Base-by-base conservation (phyloP, 2,888 invertebrate species). In the Nysson spinosus region DNA sequence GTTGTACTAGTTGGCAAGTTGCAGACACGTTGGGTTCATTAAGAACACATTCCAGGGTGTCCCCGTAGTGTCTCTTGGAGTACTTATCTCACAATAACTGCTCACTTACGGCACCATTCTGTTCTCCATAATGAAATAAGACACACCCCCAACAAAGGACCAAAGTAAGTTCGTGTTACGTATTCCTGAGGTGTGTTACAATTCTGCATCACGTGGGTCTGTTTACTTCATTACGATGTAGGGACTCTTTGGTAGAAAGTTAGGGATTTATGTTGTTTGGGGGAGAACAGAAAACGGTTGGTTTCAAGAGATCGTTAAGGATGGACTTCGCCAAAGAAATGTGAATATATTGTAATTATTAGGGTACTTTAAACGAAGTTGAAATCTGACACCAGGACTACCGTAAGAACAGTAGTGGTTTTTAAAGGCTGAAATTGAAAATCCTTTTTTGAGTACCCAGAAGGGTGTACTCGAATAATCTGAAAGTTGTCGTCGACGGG, bases 11-110 rank as follows among this genome's bases (percentile, higher is more conserved):
- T 68, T 60, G 69, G 72, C 70, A 72, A 72, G 72, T 76, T 63
- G 68, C 61, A 60, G 67, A 66, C 68, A 62, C 64, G 72, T 55
- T 72, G 64, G 65, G 73, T 75, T 75, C 74, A 72, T 74, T 74
- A 74, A 65, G 74, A 66, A 54, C 60, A 52, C 71, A 73, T 77
- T 73, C 69, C 72, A 51, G 54, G 52, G 63, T 67, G 61, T 63
- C 67, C 60, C 6, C 54, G 49, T 61, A 52, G 66, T 60, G 40
- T 68, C 67, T 67, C 58, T 47, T 34, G 55, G 52, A 58, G 40
- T 56, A 69, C 71, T 77, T 70, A 66, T 69, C 54, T 55, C 37
- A 49, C 37, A 42, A 49, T 58, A 57, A 65, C 50, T 46, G 24
- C 43, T 58, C 42, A 55, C 56, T 68, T 51, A 35, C 49, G 55